Evolutionary conservation across 2,113 vertebrate species (phyloP), one percentile per base, ranked within the genome.

Genomic region (Gallinago undulata): DNA sequence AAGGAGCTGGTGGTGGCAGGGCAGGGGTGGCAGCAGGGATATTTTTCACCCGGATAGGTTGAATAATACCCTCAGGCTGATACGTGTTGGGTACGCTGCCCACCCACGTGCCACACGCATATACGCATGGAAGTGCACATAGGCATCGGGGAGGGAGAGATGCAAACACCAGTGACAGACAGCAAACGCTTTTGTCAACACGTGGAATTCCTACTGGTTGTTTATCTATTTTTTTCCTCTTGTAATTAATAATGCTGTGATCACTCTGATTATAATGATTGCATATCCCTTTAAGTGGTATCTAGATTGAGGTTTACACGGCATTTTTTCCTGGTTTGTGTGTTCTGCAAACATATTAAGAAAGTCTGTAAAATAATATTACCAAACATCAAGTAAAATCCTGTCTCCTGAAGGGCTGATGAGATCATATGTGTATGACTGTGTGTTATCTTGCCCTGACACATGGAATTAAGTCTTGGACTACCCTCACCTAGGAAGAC

Each of bases 401-500:
- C 86, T 80, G 62, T 91, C 66, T 97, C 76, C 84, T 84, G 79
- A 87, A 97, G 90, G 84, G 80, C 95, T 95, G 96, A 87, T 94
- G 95, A 90, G 66, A 96, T 96, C 96, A 91, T 91, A 59, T 82
- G 87, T 8, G 1, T 88, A 68, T 79, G 84, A 80, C 79, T 83
- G 24, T 75, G 39, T 91, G 87, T 96, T 96, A 97, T 96, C 93
- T 95, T 94, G 80, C 73, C 37, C 91, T 96, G 95, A 94, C 95
- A 97, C 87, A 87, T 87, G 92, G 96, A 94, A 95, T 96, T 96
- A 94, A 96, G 87, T 89, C 95, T 90, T 97, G 94, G 92, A 80
- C 76, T 91, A 4, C 45, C 59, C 72, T 96, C 89, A 95, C 89
- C 91, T 97, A 77, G 43, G 76, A 96, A 93, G 73, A 55, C 89